These are phyloP conservation scores for Spodoptera frugiperda DNA, from an alignment of 1,140 invertebrate genomes.

Conservation along the genomic window DNA sequence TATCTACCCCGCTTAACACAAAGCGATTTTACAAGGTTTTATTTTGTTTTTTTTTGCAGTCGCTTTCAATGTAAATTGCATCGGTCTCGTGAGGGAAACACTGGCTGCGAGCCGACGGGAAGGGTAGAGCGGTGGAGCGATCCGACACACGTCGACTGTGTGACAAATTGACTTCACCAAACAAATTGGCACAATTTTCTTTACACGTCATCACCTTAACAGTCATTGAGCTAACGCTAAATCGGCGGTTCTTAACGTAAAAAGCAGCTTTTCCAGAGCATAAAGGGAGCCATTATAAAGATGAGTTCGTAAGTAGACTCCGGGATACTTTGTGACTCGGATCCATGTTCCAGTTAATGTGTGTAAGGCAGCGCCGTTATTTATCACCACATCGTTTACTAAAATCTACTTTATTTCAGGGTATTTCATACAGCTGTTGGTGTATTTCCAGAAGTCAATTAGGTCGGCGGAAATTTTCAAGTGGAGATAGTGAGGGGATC, in stretches of 20 bases:
- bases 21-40: neutral
- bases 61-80: slow-evolving; percentile 65
- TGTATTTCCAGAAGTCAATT: slow-evolving; percentile 7
- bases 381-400: slow-evolving; percentile 18
- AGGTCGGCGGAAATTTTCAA: slow-evolving; percentile 5
- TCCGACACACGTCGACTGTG: slow-evolving; percentile 30
- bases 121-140: slow-evolving; percentile 12
- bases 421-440: slow-evolving; percentile 14
- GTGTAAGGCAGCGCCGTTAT: slow-evolving; percentile 17
- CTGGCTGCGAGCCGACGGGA: slow-evolving; percentile 30
- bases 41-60: slow-evolving; percentile 54
- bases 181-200: slow-evolving; percentile 45
- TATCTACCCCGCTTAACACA: slow-evolving; percentile 4
- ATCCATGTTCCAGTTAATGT: slow-evolving; percentile 36
- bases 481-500: slow-evolving; percentile 30
- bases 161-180: slow-evolving; percentile 42
- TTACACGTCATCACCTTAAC: slow-evolving; percentile 43
- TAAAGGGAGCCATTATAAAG: slow-evolving; percentile 37
- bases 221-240: slow-evolving; percentile 43
- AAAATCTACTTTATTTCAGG: slow-evolving; percentile 9
- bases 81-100: slow-evolving; percentile 61
- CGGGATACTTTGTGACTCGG: slow-evolving; percentile 29
- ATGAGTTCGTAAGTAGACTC: slow-evolving; percentile 31
- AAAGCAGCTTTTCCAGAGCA: slow-evolving; percentile 28
- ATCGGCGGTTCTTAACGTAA: slow-evolving; percentile 36